Percentiles rank a stretch among this genome's conserved stretches.
Conservation (phyloP, 2,888 invertebrate species). For the Andricus quercusramuli region DNA sequence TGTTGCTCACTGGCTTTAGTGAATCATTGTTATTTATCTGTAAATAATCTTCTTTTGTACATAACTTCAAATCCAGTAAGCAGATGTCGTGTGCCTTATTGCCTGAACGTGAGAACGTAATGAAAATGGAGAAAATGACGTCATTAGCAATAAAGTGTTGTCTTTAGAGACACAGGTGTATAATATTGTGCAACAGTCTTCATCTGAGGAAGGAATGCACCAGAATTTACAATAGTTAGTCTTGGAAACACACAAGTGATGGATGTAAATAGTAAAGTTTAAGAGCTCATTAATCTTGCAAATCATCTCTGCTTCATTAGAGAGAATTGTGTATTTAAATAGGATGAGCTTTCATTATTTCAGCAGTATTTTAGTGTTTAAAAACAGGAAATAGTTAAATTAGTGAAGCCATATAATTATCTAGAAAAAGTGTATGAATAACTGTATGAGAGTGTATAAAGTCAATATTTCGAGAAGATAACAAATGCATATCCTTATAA, state of each 20-base stretch:
- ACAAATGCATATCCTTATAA: background rate
- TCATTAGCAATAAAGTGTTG: slow-evolving; percentile 9
- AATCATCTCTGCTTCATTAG: too few species aligned
- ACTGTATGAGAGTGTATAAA: background rate
- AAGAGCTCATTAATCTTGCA: background rate
- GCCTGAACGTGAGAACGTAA: background rate
- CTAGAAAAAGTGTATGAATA: background rate
- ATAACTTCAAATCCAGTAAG: slow-evolving; percentile 6
- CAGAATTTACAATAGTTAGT: slow-evolving; percentile 8
- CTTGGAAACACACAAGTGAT: background rate
- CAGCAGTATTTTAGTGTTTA: background rate
- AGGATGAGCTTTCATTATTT: background rate
- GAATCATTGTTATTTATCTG: background rate
- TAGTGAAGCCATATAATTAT: background rate
- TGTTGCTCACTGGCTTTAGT: background rate
- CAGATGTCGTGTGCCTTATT: slow-evolving; percentile 4
- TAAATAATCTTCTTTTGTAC: slow-evolving; percentile 15
- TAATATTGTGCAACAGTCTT: background rate
- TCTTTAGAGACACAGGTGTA: background rate
- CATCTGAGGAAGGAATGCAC: background rate
- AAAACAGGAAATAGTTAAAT: background rate
- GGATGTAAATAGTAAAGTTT: background rate
- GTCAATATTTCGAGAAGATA: background rate
- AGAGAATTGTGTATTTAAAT: too few species aligned
- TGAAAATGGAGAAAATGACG: background rate